A percentile compares a stretch with the other conserved stretches of the same genome.
phyloP scores from a whole-genome alignment of 2,113 vertebrate species.

The Sinocyclocheilus maitianheensis region DNA sequence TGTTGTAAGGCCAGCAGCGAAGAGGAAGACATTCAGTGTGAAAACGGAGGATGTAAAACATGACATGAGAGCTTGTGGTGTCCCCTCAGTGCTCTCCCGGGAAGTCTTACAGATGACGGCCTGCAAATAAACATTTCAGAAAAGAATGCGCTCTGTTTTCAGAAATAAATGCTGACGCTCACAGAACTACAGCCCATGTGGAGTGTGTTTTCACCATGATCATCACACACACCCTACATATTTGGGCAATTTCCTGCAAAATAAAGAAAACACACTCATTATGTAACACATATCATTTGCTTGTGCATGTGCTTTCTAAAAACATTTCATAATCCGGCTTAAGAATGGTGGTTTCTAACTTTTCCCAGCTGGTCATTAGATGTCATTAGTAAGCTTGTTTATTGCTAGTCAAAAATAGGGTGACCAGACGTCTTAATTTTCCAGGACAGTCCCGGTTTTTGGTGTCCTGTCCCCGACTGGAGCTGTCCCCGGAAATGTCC shows the following conservation, averaged over 20 bases:
- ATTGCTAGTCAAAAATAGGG: no score
- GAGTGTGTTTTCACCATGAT: slow-evolving; percentile 34
- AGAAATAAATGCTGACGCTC: slow-evolving; percentile 29
- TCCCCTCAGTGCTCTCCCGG: not conserved
- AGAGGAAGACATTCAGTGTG: not conserved
- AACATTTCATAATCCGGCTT: not conserved
- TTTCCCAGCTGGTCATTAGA: no score
- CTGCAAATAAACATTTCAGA: slow-evolving; percentile 35
- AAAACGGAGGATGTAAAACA: slow-evolving; percentile 8
- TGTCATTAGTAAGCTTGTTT: no score
- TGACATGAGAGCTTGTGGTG: not conserved
- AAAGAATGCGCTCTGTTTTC: slow-evolving; percentile 19
- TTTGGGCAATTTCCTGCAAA: slow-evolving; percentile 9
- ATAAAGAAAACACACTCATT: slow-evolving; percentile 23
- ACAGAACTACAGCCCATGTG: slow-evolving; percentile 35
- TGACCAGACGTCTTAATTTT: no score
- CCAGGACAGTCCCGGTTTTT: no score
- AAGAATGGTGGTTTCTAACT: no score
- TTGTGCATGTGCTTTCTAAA: not conserved
- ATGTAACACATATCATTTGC: not conserved
- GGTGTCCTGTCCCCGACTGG: no score
- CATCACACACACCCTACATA: slow-evolving; percentile 12
- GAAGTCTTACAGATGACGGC: not conserved
- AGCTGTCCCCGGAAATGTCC: no score
- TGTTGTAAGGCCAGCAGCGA: not conserved